Evolutionary conservation across 2,888 invertebrate species (phyloP), one percentile per base, ranked within the genome.

Genomic region (Caenorhabditis japonica): DNA sequence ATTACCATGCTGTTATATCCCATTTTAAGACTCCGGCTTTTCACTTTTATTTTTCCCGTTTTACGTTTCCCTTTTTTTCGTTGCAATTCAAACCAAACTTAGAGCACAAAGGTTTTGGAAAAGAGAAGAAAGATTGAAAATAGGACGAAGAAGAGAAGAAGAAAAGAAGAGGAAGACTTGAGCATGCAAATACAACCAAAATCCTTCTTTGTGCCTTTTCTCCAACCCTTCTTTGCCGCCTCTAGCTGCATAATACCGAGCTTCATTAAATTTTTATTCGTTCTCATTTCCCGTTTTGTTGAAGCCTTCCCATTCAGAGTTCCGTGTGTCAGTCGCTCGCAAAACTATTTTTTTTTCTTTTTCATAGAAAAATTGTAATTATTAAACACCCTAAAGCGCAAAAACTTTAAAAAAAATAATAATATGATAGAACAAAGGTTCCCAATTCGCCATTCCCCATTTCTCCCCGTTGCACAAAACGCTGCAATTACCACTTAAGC

Each of bases 211-310:
- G 7, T 46, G 12, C 46, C n/a, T n/a, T 46, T 23, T 46, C 25
- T 56, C 27, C 38, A 46, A 17, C 25, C 27, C 34, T 21, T 41
- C 30, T 43, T 64, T 39, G 34, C 62, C 49, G 53, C 64, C 55
- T 56, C 55, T 41, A 55, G 55, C 55, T 38, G 46, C 64, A 56
- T 56, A 64, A 64, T 49, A 55, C 55, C 30, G 43, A 56, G 23
- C 56, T 56, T 66, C 66, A 66, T 66, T 66, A 66, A 66, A 66
- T 56, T 66, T 66, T 66, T 43, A 66, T 66, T 66, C 43, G 66
- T 47, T 44, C 66, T 66, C 47, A 64, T 33, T 55, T 56, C 41
- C 39, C 62, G 55, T 55, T 64, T 64, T 55, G 47, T n/a, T n/a
- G n/a, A 64, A 64, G 64, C 56, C 51, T 51, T 41, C 52, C 60